Evolutionary conservation across 2,888 invertebrate species (phyloP), one percentile per base, ranked within the genome.

Genomic region (Selenia dentaria): DNA sequence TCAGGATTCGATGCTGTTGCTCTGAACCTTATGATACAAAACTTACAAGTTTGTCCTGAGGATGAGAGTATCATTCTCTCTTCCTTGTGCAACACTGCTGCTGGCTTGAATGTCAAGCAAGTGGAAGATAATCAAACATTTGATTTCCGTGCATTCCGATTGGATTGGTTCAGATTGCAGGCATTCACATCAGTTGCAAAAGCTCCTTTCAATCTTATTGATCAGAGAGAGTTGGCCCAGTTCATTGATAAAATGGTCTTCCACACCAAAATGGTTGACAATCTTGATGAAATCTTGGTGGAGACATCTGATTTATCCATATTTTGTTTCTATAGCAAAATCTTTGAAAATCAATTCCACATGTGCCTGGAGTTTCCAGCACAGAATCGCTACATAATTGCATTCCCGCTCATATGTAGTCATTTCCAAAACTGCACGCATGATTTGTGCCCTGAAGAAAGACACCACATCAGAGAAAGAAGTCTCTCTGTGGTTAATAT

Each of bases 351-450:
- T 69, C 99, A 99, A 82, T 99, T 99, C 79, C 98, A 98, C 72
- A 97, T 98, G 97, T 99, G 99, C 83, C 91, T 99, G 59, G 99
- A 99, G 80, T 98, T 99, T 76, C 99, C 99, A 18, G 98, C 99
- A 12, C 99, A 99, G 85, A 98, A 98, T 83, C 94, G 99, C 27
- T 99, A 96, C 77, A 98, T 99, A 55, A 96, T 99, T 58, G 98
- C 99, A 37, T 99, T 99, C 80, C 99, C 99, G 5, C 92, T 99
- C 43, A 97, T 99, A 62, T 99, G 99, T 83, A 96, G 97, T 56
- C 99, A 99, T 82, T 99, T 99, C 75, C 98, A 98, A 87, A 96
- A 97, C 73, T 98, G 98, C 72, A 98, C 99, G 0, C 99, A 99
- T 83, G 98, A 99, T 76, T 92, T 99, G 67, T 99, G 99, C 65